Base-by-base conservation (phyloP, 2,797 vertebrate genomes). In the Danio jaintianensis region DNA sequence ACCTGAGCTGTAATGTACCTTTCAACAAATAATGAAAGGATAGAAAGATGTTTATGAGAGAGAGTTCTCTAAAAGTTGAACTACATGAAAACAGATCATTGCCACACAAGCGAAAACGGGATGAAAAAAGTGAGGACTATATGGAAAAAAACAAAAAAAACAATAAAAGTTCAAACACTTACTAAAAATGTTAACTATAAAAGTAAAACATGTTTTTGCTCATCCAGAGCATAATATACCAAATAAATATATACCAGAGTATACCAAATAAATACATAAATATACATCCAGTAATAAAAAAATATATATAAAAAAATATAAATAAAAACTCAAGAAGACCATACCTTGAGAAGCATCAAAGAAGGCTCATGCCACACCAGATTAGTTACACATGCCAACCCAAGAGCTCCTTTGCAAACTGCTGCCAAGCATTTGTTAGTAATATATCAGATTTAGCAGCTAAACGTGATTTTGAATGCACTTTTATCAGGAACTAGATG, bases 271-370 rank as follows among this genome's bases (percentile, higher is more conserved):
- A 29, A 29, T 29, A 29, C 3, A 29, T 29, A 29, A 1, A 29
- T 29, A 29, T 29, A 29, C 29, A 29, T 29, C 29, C 1, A 29
- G 29, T 47, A 7, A 47, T 47, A 2, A 47, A 47, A 47, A 47
- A 47, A 7, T n/a, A 47, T 47, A 47, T 47, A 12, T 47, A 4
- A 47, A 47, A 47, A 47, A n/a, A n/a, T n/a, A n/a, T n/a, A n/a
- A n/a, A n/a, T n/a, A n/a, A n/a, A 29, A 1, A 29, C 29, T 29
- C 29, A 62, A 13, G 10, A 62, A 13, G 10, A 36, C 52, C 56
- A 56, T n/a, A 67, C 42, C 63, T 38, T 10, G 55, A 78, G 12
- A 73, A 48, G 42, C 22, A 22, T 61, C 66, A 70, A 78, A 78
- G 29, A n/a, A 5, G 0, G 52, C 45, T 70, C 47, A 62, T 62